Conservation (phyloP, 92 coral and sea anemone genomes). For the Phymanthus crucifer region DNA sequence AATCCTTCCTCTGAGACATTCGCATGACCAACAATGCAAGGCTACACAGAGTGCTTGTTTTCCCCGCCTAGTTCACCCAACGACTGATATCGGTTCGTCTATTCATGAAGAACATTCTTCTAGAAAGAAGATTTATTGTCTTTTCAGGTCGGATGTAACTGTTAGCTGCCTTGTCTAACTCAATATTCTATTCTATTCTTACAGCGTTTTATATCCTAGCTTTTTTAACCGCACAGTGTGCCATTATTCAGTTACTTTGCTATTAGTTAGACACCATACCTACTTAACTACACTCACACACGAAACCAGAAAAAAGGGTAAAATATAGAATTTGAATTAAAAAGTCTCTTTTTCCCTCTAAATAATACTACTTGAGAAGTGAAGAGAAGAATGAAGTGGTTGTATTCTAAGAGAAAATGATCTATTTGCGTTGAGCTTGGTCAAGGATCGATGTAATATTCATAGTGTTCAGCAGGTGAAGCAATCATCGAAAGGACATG, state of each 20-base stretch:
- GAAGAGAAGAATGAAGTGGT: neutral
- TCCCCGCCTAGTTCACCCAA: neutral
- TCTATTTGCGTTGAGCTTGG: neutral
- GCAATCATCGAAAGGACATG: constrained; percentile 1
- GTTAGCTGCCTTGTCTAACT: neutral
- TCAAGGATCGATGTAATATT: neutral
- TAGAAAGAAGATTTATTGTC: constrained; percentile 5
- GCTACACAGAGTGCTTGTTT: neutral
- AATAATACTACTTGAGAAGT: neutral
- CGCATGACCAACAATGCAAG: neutral
- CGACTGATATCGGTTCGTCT: neutral
- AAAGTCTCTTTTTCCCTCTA: neutral
- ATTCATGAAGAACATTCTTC: neutral
- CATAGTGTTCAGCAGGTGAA: constrained; percentile 13
- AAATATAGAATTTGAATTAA: neutral
- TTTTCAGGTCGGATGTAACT: neutral
- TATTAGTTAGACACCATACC: constrained; percentile 20
- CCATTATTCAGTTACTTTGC: constrained; percentile 12
- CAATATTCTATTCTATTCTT: constrained; percentile 1
- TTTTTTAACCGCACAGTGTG: constrained; percentile 22
- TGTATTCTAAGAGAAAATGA: neutral
- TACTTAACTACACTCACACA: constrained; percentile 9
- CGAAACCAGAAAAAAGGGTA: neutral
- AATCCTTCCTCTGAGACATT: neutral
- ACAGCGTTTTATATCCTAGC: constrained; percentile 9